Evolutionary conservation across 2,113 vertebrate species (phyloP), one percentile per base, ranked within the genome.

Genomic region (Lota lota): DNA sequence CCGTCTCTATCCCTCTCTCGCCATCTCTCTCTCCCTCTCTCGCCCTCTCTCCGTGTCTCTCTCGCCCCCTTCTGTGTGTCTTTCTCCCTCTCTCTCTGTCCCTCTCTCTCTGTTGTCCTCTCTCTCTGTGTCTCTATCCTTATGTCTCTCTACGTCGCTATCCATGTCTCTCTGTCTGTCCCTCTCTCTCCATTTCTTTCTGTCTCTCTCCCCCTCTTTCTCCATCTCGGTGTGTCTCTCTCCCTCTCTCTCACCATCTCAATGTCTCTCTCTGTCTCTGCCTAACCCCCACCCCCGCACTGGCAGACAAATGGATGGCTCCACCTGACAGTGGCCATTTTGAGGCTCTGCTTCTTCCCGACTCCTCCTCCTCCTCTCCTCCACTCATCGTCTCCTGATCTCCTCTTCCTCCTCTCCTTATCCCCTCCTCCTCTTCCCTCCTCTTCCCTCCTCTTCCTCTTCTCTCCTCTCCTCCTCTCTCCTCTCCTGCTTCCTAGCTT

Each of bases 261-360:
- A 1, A 5, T 60, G 65, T 50, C 57, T 63, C 66, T 83, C 75
- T 72, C 75, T 54, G 70, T 73, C 80, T 79, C 83, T 74, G 75
- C 72, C 73, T 87, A 86, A 82, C 82, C 86, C 86, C 85, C 83
- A 72, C 84, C 85, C 83, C 82, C 83, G 82, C 76, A 63, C 81
- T 87, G 85, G 82, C 89, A 85, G 83, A 85, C 85, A 89, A 90
- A 90, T 89, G 86, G 87, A 90, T 88, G 87, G 87, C 82, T 89
- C 89, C 87, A 89, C 89, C 87, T 89, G 85, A 91, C 89, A 91
- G 88, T 86, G 87, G 87, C 88, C 88, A 90, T 90, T 90, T 89
- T 89, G 87, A 91, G 89, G 36, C 36, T 40, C 6, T 79, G 12
- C 47, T 22, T 54, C 87, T 87, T 69, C 87, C 83, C 86, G 83